These are phyloP conservation scores for Serilophus lunatus DNA, from an alignment of 2,113 vertebrate species.

Conservation along the genomic window DNA sequence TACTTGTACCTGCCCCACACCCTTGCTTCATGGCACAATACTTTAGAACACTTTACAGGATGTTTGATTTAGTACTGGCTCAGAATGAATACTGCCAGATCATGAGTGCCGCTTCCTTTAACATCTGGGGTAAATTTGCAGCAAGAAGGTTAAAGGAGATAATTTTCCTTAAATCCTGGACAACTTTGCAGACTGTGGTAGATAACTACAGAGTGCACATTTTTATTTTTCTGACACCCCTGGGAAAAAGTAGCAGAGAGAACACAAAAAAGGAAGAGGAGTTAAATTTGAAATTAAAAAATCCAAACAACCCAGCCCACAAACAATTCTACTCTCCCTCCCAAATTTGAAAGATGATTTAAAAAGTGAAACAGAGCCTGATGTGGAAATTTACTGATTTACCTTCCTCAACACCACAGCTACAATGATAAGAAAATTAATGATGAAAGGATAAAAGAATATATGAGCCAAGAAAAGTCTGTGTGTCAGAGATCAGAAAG, in stretches of 20 bases:
- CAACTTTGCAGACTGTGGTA: background rate
- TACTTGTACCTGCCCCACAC: background rate
- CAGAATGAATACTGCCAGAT: background rate
- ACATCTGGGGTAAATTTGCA: background rate
- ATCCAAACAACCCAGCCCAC: background rate
- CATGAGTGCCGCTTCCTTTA: background rate
- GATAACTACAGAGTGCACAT: background rate
- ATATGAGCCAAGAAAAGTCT: background rate
- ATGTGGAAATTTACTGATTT: background rate
- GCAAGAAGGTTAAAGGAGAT: background rate
- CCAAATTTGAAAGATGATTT: background rate
- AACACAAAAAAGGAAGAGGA: background rate
- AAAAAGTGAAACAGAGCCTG: background rate
- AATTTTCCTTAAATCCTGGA: background rate
- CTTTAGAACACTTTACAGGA: background rate
- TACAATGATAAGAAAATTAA: background rate
- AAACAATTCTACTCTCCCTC: accelerated
- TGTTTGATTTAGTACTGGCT: background rate
- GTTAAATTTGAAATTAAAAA: background rate
- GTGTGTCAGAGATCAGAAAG: background rate
- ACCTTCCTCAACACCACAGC: background rate
- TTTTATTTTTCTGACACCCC: background rate
- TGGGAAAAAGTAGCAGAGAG: background rate
- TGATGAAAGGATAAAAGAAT: background rate
- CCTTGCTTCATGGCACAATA: background rate